Evolutionary conservation across 2,888 invertebrate genomes (phyloP).

Genomic region (Graphium colonna): DNA sequence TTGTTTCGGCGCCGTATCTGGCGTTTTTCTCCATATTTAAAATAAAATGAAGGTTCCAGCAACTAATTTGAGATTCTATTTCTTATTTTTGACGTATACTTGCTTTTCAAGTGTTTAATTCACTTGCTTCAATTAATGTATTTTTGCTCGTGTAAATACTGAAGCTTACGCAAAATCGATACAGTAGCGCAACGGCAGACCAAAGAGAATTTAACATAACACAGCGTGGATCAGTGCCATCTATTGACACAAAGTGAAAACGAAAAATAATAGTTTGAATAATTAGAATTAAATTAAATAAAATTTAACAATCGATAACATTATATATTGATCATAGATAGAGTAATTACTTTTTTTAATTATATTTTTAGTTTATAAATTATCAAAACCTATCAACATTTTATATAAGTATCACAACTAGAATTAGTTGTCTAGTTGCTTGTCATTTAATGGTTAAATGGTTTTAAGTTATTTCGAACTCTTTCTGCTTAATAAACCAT

Average conservation of each 20-base stretch:
- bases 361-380: too few relatives aligned
- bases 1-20: conserved; percentile 20
- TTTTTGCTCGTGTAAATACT: conserved; percentile 64
- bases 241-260: conserved; percentile 36
- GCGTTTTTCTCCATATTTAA: conserved; percentile 11
- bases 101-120: conserved; percentile 6
- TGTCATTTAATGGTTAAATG: too few relatives aligned
- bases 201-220: conserved; percentile 49
- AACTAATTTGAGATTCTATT: background rate
- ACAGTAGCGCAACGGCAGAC: conserved; percentile 70
- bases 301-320: too few relatives aligned
- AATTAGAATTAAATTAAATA: background rate
- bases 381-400: too few relatives aligned
- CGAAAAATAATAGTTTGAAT: background rate
- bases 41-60: background rate
- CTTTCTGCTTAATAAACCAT: too few relatives aligned
- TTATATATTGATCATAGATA: too few relatives aligned
- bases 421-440: too few relatives aligned
- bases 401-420: too few relatives aligned
- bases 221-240: conserved; percentile 47
- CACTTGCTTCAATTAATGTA: conserved; percentile 6
- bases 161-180: conserved; percentile 63
- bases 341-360: too few relatives aligned
- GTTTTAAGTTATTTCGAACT: too few relatives aligned
- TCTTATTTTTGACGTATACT: background rate